Evolutionary conservation across 2,113 vertebrate genomes (phyloP), one percentile per base, ranked within the genome.

Genomic region (Pygoscelis adeliae): DNA sequence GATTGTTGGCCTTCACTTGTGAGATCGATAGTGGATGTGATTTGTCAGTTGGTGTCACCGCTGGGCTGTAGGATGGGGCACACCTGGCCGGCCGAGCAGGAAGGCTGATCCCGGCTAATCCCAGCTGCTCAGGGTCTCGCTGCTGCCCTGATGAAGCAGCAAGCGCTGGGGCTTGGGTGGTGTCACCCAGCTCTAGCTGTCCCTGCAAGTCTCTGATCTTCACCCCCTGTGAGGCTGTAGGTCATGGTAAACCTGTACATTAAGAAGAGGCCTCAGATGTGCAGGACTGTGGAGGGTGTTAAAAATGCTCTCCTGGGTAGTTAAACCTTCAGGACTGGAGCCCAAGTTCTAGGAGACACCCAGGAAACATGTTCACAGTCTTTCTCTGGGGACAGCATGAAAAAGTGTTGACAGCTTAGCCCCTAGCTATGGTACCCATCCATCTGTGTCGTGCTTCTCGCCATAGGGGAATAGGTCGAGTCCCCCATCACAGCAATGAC

Each of bases 201-300:
- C n/a, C 83, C 32, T 1, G 2, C 0, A 0, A 20, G 23, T 6
- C 22, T 52, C 55, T 76, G 69, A 5, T 61, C 70, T 16, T 84
- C 9, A 10, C 6, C 29, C 26, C 13, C 36, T 3, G 4, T 14
- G 34, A 66, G 36, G 34, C n/a, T 44, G 36, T 47, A 53, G 50
- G 55, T 87, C 1, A 0, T 9, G 29, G 14, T 69, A 19, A 52
- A 13, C 14, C 21, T 13, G 9, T 32, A 32, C 2, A 0, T 15
- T 30, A 36, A 53, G 67, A 13, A 77, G 34, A 87, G 4, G 36
- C 13, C 4, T 59, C 0, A 0, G 6, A 38, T 62, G 18, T 36
- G 67, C 46, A 76, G 30, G 26, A 3, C 38, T 71, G 11, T 49
- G 32, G 74, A 70, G 16, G 5, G 1, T 5, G 4, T 47, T 27